Base-by-base conservation (phyloP, 2,113 vertebrate genomes). In the Phalacrocorax pelagicus region DNA sequence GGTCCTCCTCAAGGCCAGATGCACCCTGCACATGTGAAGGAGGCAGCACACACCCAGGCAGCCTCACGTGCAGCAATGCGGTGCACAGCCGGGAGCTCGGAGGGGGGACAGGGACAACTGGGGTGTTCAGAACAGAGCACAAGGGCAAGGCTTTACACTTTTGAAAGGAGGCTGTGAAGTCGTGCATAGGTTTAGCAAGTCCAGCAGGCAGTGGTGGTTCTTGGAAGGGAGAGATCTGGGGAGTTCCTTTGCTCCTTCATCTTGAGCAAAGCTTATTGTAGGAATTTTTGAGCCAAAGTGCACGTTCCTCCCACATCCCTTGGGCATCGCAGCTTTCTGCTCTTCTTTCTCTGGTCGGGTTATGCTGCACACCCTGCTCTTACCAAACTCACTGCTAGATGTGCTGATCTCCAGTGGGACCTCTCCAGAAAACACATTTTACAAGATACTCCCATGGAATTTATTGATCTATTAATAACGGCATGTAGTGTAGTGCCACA, bases 401-500 rank as follows among this genome's bases (percentile, higher is more conserved):
- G 10, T 29, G 38, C 90, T 81, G 57, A 30, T 51, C 54, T 47
- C 66, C 34, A 23, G 52, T 7, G 30, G 49, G 40, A 49, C 24
- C 38, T 47, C 67, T 49, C 57, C 46, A 88, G 38, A 81, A 86
- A 65, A 57, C 19, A 30, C 12, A 18, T 32, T 83, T 47, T 32
- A 15, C 36, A 77, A 88, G 79, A 73, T 46, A 34, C 20, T 69
- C 40, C 36, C 30, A 5, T 16, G n/a, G 49, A 82, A 86, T 65
- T 66, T 27, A 81, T 5, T 34, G 16, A 15, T 55, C 47, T 42
- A 12, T 90, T 55, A 52, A 27, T 59, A 88, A 42, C 9, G 7
- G 19, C 4, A 0, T 14, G 30, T 13, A 54, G 19, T 24, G 46
- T n/a, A n/a, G 66, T 13, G 2, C 79, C 71, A 14, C 0, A 1